A percentile compares a stretch with the other conserved stretches of the same genome.
These are phyloP conservation scores for Ctenopoma multispine DNA, from an alignment of 2,797 vertebrate genomes.

Conservation along the genomic window DNA sequence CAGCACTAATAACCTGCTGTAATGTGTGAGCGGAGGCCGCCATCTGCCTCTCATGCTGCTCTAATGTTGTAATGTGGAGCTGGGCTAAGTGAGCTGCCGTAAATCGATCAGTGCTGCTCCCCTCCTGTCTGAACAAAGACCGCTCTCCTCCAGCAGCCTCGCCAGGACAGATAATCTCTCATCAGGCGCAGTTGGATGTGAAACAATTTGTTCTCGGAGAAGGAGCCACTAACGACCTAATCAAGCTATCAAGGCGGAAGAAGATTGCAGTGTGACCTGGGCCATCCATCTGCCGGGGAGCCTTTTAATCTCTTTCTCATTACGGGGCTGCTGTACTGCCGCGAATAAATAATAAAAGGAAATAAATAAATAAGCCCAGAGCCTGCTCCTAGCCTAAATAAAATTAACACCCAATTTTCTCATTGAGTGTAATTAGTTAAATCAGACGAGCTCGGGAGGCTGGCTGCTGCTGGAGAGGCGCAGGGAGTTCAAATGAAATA, in stretches of 20 bases:
- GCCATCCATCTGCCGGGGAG: constrained; percentile 95
- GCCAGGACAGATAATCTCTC: constrained; percentile 90
- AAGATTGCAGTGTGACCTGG: constrained; percentile 97
- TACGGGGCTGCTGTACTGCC: constrained; percentile 74
- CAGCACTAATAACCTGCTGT: constrained; percentile 17
- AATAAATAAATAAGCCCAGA: constrained; percentile 78
- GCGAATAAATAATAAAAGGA: constrained; percentile 82
- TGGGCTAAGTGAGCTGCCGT: constrained; percentile 84
- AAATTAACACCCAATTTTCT: constrained; percentile 98
- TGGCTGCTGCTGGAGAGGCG: constrained; percentile 72
- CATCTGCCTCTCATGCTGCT: constrained; percentile 26
- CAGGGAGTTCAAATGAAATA: constrained; percentile 88
- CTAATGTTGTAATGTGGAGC: constrained; percentile 28
- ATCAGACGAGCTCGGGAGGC: constrained; percentile 90
- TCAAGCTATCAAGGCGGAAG: constrained; percentile 97
- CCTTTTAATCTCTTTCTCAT: constrained; percentile 95
- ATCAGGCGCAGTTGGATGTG: constrained; percentile 94
- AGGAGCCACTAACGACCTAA: constrained; percentile 99
- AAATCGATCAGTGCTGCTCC: constrained; percentile 87
- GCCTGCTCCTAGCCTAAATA: constrained; percentile 85
- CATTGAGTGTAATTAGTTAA: constrained; percentile 98
- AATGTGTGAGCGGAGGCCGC: background rate
- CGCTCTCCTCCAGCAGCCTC: constrained; percentile 56
- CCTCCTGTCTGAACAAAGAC: constrained; percentile 76
- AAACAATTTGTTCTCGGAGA: constrained; percentile 94